Evolutionary conservation across 2,888 invertebrate species (phyloP), one percentile per base, ranked within the genome.

Genomic region (Protophormia terraenovae): DNA sequence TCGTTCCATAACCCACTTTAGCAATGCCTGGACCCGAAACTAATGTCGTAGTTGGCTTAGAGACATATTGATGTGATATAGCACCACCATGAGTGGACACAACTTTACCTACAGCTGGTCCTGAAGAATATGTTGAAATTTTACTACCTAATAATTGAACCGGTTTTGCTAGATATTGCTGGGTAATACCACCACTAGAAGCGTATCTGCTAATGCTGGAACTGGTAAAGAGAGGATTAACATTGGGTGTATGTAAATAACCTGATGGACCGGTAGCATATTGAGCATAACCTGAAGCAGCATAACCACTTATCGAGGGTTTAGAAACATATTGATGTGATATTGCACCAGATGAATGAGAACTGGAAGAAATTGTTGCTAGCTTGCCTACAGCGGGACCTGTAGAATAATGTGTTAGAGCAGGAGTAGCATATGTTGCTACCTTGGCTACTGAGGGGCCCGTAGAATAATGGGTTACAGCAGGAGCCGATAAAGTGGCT

Each of bases 121-220:
- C 86, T n/a, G 85, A 73, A 7, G 84, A 67, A 16, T 86, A 84
- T 10, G 4, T 5, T 1, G 27, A 16, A 19, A 53, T 32, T 10
- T 75, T 29, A 10, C 24, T 93, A 8, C 77, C 93, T n/a, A n/a
- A n/a, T 1, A 94, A 93, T 2, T 93, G 93, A 1, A 93, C 77
- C 0, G 81, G 83, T 58, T 80, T 82, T 0, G 86, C 73, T n/a
- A 85, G 5, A 60, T 86, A 87, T 32, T 87, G 87, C 10, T 84
- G 84, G 0, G 84, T 58, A 35, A 84, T 72, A 6, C 84, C 66
- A 8, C 86, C 87, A 71, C 82, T 83, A n/a, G 85, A 82, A 35
- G 80, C 73, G 45, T 87, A 87, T 32, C 84, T 75, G 24, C 67
- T 41, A 38, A 75, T 16, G 2, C 86, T 80, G 12, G 84, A 60